Evolutionary conservation across 2,113 vertebrate genomes (phyloP).

Genomic region (Anarhynchus alexandrinus): DNA sequence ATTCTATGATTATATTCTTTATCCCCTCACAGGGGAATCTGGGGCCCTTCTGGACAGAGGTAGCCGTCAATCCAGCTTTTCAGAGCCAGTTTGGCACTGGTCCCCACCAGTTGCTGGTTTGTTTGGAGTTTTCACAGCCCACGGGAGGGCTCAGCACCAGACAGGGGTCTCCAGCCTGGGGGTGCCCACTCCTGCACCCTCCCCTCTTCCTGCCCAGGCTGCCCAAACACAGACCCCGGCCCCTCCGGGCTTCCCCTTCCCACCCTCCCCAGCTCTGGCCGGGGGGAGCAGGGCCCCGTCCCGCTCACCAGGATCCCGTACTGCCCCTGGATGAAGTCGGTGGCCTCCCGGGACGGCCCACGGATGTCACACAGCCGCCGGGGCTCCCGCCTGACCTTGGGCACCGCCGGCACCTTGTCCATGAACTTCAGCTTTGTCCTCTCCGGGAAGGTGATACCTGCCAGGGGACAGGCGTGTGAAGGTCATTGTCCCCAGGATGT

Average conservation of each 20-base stretch:
- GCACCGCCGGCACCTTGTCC: conserved; percentile 85
- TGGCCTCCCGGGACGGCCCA: conserved; percentile 77
- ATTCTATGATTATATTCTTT: background rate
- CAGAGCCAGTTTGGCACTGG: accelerated
- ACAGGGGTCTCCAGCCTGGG: background rate
- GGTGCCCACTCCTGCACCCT: background rate
- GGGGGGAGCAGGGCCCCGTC: background rate
- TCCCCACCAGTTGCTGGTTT: accelerated
- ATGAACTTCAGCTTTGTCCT: conserved; percentile 86
- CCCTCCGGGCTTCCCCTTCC: too few species aligned
- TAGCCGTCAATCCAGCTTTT: background rate
- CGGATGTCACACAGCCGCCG: conserved; percentile 86
- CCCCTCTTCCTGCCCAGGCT: background rate
- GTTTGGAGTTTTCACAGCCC: background rate
- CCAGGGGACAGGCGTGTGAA: accelerated
- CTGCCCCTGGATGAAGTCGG: conserved; percentile 79
- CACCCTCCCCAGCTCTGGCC: accelerated
- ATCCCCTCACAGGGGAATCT: background rate
- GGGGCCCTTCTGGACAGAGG: background rate
- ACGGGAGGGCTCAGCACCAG: background rate
- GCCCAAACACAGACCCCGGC: background rate
- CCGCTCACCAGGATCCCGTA: conserved; percentile 88
- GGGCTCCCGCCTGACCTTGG: conserved; percentile 80
- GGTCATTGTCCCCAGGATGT: too few species aligned
- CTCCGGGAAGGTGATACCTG: conserved; percentile 84